Conservation (phyloP, 2,797 vertebrate species). For the Sebastiscus albofasciatus region DNA sequence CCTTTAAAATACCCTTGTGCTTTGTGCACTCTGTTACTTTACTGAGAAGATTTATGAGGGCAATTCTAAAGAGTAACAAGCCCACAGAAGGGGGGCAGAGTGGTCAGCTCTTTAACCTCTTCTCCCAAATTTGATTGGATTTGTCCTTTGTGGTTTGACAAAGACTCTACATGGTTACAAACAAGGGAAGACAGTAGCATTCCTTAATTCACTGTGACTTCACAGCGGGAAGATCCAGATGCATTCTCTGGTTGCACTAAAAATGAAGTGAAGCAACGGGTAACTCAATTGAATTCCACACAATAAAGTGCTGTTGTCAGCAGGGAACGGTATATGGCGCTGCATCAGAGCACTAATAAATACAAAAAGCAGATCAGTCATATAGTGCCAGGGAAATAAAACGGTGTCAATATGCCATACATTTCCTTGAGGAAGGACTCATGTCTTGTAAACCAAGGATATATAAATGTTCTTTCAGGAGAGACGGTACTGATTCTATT, state of each 20-base stretch:
- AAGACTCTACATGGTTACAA: slow-evolving; percentile 65
- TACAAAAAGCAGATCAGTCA: slow-evolving; percentile 72
- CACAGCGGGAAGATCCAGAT: slow-evolving; percentile 48
- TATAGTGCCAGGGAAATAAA: slow-evolving; percentile 67
- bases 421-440: slow-evolving; percentile 55
- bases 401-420: slow-evolving; percentile 59
- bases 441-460: slow-evolving; percentile 43
- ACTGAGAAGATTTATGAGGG: slow-evolving; percentile 80
- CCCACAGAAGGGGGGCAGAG: slow-evolving; percentile 62
- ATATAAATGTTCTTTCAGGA: slow-evolving; percentile 36
- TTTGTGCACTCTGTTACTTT: slow-evolving; percentile 72
- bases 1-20: slow-evolving; percentile 80
- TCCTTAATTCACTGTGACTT: slow-evolving; percentile 67
- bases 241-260: slow-evolving; percentile 55
- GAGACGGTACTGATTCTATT: slow-evolving; percentile 17
- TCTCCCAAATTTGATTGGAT: slow-evolving; percentile 82
- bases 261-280: slow-evolving; percentile 61
- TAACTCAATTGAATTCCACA: slow-evolving; percentile 72
- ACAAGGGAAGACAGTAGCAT: slow-evolving; percentile 61
- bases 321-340: slow-evolving; percentile 53
- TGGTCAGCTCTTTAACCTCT: slow-evolving; percentile 79
- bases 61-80: slow-evolving; percentile 82
- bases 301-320: slow-evolving; percentile 72
- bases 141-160: slow-evolving; percentile 79
- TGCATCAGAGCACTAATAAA: slow-evolving; percentile 71